Evolutionary conservation across 2,797 vertebrate species (phyloP).

Genomic region (Petrocephalus sullivani): DNA sequence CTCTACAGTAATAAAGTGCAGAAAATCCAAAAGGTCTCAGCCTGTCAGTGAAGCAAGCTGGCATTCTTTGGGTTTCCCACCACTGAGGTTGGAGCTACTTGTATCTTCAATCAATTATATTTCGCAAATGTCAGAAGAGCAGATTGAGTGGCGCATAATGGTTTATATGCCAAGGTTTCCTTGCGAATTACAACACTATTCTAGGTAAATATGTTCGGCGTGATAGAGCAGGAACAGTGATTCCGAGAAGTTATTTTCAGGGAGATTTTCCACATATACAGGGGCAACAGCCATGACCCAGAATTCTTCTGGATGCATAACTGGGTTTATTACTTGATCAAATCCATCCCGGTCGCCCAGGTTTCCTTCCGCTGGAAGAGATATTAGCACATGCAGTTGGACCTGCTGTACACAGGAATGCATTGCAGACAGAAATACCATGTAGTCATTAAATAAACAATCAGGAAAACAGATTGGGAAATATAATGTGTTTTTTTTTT

Average conservation of each 20-base stretch:
- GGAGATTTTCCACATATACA: background rate
- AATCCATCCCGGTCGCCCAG: background rate
- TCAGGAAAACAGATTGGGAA: slow-evolving; percentile 63
- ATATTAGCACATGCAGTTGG: slow-evolving; percentile 65
- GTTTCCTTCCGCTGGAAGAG: slow-evolving; percentile 64
- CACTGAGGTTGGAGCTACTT: background rate
- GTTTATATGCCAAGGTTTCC: background rate
- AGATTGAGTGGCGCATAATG: background rate
- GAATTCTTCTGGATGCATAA: background rate
- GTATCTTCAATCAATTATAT: background rate
- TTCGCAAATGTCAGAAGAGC: background rate
- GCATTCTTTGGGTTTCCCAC: background rate
- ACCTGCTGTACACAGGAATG: slow-evolving; percentile 47
- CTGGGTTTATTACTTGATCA: background rate
- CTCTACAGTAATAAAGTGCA: background rate
- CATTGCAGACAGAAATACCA: slow-evolving; percentile 63
- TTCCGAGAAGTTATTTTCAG: background rate
- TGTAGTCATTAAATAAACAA: slow-evolving; percentile 84
- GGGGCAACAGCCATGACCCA: too few species aligned
- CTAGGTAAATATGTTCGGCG: background rate
- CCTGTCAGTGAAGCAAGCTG: background rate
- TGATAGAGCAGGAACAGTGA: background rate
- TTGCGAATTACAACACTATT: background rate
- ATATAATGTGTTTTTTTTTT: slow-evolving; percentile 52
- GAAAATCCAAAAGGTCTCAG: background rate